Evolutionary conservation across 2,888 invertebrate species (phyloP), one percentile per base, ranked within the genome.

Genomic region (Amiota communis): DNA sequence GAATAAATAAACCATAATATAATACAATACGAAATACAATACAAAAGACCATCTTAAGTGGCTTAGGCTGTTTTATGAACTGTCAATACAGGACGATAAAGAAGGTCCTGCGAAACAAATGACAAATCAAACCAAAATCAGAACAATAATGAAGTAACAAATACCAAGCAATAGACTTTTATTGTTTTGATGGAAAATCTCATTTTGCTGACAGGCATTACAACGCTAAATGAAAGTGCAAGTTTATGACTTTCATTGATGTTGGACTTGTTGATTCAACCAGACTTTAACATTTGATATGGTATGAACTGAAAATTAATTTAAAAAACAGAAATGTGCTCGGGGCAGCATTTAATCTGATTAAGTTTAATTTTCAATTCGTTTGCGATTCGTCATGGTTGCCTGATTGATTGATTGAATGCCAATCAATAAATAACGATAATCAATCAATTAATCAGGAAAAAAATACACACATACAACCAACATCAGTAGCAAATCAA

Each of bases 91-190:
- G 9, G 12, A 59, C 8, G 9, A 59, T 12, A 46, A 65, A 48
- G 48, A 65, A 23, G 65, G n/a, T 36, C 36, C 36, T 36, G 36
- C 6, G 8, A 36, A 36, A 36, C 36, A 36, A 36, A 65, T 49
- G 49, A 49, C 65, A 65, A 65, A 65, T 65, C 49, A 65, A 65
- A 65, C 48, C 49, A 65, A 36, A 65, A 65, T 65, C 65, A 65
- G 48, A 49, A 47, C 48, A 17, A 65, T 48, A 17, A 65, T 65
- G 49, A 49, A 65, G 17, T 65, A 49, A 65, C 65, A 65, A 65
- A 65, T 65, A 15, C 10, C 65, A n/a, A 15, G 46, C 36, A 36
- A 36, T 36, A 36, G 36, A 36, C 36, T 36, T 36, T 36, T 36
- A 36, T 36, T 36, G 36, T 36, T 6, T 36, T 36, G 36, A 6